Percentiles rank a stretch among this genome's conserved stretches.
Evolutionary conservation across 2,888 invertebrate genomes (phyloP).

Genomic region (Herminia tarsipennalis): DNA sequence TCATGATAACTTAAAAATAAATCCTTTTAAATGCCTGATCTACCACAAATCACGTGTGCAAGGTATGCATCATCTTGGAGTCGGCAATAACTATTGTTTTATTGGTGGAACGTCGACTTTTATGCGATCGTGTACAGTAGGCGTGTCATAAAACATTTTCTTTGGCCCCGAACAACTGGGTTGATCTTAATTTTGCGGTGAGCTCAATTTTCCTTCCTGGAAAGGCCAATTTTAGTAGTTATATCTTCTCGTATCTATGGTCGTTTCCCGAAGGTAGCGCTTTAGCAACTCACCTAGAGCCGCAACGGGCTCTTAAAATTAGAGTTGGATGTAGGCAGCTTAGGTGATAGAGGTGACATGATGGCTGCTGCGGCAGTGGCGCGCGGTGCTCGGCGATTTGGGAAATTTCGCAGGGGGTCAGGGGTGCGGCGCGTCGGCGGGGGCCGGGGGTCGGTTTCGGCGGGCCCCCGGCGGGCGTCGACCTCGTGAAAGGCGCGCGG

Average conservation of each 20-base stretch:
- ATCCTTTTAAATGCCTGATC: conserved; percentile 55
- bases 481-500: conserved; percentile 81
- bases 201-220: conserved; percentile 62
- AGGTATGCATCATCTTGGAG: conserved; percentile 53
- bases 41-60: conserved; percentile 67
- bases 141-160: conserved; percentile 72
- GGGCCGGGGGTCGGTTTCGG: conserved; percentile 68
- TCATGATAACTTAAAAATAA: conserved; percentile 20
- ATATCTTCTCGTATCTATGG: too few species aligned
- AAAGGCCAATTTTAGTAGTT: conserved; percentile 49
- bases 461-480: conserved; percentile 78
- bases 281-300: conserved; percentile 56
- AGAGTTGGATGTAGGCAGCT: conserved; percentile 50
- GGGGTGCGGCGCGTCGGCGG: conserved; percentile 55
- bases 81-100: conserved; percentile 67
- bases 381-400: conserved; percentile 40
- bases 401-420: conserved; percentile 57
- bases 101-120: conserved; percentile 61
- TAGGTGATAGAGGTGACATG: conserved; percentile 49
- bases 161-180: conserved; percentile 52
- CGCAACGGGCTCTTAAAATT: conserved; percentile 54
- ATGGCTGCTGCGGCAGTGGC: conserved; percentile 33
- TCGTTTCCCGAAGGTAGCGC: too few species aligned
- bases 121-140: conserved; percentile 62
- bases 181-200: conserved; percentile 64